A percentile compares a stretch with the other conserved stretches of the same genome.
Conservation (phyloP, 2,797 vertebrate species). For the Acrossocheilus wenchowensis region DNA sequence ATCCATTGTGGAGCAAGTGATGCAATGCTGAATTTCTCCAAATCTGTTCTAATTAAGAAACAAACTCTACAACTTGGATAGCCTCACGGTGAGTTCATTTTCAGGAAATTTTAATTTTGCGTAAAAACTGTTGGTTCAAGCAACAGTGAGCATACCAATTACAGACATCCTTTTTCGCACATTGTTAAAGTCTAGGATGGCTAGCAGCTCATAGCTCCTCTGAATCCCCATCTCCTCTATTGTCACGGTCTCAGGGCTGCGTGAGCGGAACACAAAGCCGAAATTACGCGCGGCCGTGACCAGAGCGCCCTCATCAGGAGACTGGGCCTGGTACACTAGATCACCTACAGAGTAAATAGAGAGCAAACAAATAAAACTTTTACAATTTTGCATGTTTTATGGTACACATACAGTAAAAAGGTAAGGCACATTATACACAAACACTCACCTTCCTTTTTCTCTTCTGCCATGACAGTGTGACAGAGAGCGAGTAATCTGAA, state of each 20-base stretch:
- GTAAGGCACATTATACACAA: neutral
- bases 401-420: constrained; percentile 5
- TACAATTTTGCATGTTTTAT: neutral
- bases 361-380: neutral
- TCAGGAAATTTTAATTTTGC: neutral
- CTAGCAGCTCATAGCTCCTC: constrained; percentile 85
- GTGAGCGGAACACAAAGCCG: constrained; percentile 91
- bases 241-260: constrained; percentile 87
- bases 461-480: constrained; percentile 94
- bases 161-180: constrained; percentile 97
- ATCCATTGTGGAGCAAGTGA: neutral
- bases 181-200: constrained; percentile 94
- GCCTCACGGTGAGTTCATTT: neutral
- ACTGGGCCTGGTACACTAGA: constrained; percentile 92
- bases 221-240: constrained; percentile 88
- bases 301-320: constrained; percentile 93
- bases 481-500: constrained; percentile 92
- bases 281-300: constrained; percentile 95
- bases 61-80: neutral
- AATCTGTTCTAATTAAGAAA: neutral
- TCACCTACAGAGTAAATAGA: constrained; percentile 73
- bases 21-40: neutral
- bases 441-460: constrained; percentile 78
- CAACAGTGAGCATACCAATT: constrained; percentile 78
- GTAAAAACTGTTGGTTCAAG: neutral